Conservation (phyloP, 2,113 vertebrate genomes). For the Megaleporinus macrocephalus region DNA sequence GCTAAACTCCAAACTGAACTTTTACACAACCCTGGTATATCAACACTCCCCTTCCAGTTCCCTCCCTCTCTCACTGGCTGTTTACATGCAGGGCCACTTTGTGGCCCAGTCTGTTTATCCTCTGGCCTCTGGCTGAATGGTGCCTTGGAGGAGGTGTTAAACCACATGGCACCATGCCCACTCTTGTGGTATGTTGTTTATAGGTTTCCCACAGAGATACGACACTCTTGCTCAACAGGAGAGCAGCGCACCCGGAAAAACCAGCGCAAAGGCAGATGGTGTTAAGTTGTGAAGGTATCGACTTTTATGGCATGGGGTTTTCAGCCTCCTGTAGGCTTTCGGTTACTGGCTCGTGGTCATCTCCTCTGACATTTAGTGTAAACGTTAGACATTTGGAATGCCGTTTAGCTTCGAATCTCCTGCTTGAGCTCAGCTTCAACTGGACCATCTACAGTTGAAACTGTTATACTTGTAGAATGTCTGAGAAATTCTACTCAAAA, state of each 20-base stretch:
- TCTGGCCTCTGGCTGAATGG: background rate
- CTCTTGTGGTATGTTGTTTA: conserved; percentile 25
- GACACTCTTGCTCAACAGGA: background rate
- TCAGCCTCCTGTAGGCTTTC: background rate
- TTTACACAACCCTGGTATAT: conserved; percentile 2
- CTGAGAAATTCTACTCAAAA: too few species aligned
- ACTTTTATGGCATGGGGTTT: conserved; percentile 4
- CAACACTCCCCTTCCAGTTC: background rate
- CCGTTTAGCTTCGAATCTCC: background rate
- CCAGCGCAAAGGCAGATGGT: background rate
- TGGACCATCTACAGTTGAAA: too few species aligned
- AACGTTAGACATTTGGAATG: background rate
- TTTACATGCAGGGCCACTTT: background rate
- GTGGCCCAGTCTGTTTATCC: conserved; percentile 13
- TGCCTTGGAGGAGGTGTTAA: conserved; percentile 15
- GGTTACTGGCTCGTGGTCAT: background rate
- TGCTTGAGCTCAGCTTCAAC: too few species aligned
- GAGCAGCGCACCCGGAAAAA: background rate
- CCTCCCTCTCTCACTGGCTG: background rate
- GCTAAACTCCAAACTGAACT: background rate
- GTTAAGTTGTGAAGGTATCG: background rate
- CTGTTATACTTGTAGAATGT: too few species aligned
- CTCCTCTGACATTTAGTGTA: background rate
- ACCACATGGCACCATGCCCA: conserved; percentile 25
- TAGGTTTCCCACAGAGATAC: conserved; percentile 2